These are phyloP conservation scores for Labia minor DNA, from an alignment of 2,888 invertebrate species.

Conservation along the genomic window DNA sequence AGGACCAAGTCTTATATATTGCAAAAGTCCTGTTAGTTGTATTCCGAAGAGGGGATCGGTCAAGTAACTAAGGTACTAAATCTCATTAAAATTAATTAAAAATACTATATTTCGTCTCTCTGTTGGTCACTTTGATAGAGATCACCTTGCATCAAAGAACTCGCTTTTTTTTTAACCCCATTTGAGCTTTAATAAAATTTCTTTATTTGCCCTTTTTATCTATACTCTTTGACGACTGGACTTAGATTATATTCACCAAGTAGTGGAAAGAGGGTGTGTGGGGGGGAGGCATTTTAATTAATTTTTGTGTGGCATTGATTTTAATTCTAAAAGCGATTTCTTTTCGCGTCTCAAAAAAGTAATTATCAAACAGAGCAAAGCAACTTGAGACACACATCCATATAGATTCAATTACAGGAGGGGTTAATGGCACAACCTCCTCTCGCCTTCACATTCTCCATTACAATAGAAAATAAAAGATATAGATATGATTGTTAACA, in stretches of 20 bases:
- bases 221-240: slow-evolving; percentile 13
- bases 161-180: not conserved
- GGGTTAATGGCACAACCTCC: no score
- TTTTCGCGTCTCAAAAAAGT: slow-evolving; percentile 8
- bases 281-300: not conserved
- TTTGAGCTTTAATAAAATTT: slow-evolving; percentile 13
- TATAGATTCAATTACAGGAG: no score
- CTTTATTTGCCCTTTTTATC: slow-evolving; percentile 8
- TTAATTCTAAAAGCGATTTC: not conserved
- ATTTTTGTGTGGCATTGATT: slow-evolving; percentile 4
- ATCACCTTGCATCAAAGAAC: slow-evolving; percentile 13
- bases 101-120: slow-evolving; percentile 6
- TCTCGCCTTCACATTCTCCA: no score
- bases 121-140: slow-evolving; percentile 13
- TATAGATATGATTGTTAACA: no score
- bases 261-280: no score
- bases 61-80: slow-evolving; percentile 7
- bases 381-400: not conserved
- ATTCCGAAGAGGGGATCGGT: not conserved
- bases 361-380: not conserved
- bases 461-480: no score
- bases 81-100: slow-evolving; percentile 13
- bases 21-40: slow-evolving; percentile 3
- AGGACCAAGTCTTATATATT: slow-evolving; percentile 13
- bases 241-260: not conserved